Conservation (phyloP, 1,140 invertebrate species). For the Lepidurus packardi region DNA sequence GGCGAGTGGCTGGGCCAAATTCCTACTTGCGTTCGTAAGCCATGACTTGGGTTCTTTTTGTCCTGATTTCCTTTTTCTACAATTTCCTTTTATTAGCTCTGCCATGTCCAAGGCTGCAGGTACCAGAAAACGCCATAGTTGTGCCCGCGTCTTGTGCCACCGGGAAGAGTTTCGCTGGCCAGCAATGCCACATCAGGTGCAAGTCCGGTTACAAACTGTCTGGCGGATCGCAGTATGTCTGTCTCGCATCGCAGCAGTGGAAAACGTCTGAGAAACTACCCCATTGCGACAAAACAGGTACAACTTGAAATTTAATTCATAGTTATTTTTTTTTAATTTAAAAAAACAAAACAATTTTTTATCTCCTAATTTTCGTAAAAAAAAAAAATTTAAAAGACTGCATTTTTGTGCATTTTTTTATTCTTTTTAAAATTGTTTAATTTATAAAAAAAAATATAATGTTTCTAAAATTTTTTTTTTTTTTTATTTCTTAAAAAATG, state of each 20-base stretch:
- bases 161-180: conserved; percentile 44
- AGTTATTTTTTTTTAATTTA: too few species aligned
- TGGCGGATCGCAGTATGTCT: conserved; percentile 22
- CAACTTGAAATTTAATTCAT: conserved; percentile 14
- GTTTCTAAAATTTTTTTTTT: neutral
- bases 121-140: conserved; percentile 47
- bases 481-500: neutral
- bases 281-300: conserved; percentile 33
- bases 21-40: conserved; percentile 34
- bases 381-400: too few species aligned
- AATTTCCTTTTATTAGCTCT: conserved; percentile 6
- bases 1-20: conserved; percentile 29
- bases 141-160: conserved; percentile 46
- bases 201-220: conserved; percentile 35
- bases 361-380: too few species aligned
- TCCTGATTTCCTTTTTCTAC: neutral
- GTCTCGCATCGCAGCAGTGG: conserved; percentile 38
- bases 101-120: conserved; percentile 44
- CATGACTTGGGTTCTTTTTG: neutral
- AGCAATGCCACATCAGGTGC: conserved; percentile 44
- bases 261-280: conserved; percentile 36
- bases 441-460: conserved; percentile 7
- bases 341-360: too few species aligned
- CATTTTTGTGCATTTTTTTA: too few species aligned
- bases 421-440: neutral